Conservation (phyloP, 92 coral and sea anemone species). For the Phenganax marumi region DNA sequence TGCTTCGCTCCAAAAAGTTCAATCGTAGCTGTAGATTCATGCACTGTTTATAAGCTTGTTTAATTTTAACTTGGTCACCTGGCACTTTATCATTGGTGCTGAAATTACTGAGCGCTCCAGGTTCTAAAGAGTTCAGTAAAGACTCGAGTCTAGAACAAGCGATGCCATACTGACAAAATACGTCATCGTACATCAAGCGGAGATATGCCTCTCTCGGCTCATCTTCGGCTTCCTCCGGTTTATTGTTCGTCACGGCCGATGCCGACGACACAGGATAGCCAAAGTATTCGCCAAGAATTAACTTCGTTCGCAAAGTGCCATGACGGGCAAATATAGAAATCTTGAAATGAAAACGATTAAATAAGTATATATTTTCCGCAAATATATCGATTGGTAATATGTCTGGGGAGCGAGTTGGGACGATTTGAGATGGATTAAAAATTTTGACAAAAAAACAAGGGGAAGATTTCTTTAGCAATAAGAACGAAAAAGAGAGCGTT, state of each 20-base stretch:
- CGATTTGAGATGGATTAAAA: too few relatives aligned
- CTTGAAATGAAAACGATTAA: constrained; percentile 6
- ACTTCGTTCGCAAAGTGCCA: constrained; percentile 34
- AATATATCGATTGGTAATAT: too few relatives aligned
- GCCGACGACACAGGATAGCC: constrained; percentile 72
- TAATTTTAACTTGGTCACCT: constrained; percentile 64
- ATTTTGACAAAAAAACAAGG: too few relatives aligned
- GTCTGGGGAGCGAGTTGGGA: too few relatives aligned
- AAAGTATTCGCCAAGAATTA: constrained; percentile 80
- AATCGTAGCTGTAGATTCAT: constrained; percentile 80
- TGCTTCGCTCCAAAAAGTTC: constrained; percentile 75
- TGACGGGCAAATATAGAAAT: constrained; percentile 40
- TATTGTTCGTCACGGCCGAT: constrained; percentile 4
- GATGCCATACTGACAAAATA: constrained; percentile 89
- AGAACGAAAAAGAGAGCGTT: neutral
- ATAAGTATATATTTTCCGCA: neutral
- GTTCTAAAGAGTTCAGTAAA: constrained; percentile 60
- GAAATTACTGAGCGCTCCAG: constrained; percentile 31
- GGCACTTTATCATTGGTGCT: constrained; percentile 20
- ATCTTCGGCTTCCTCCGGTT: constrained; percentile 1
- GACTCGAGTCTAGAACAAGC: constrained; percentile 73
- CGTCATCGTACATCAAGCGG: constrained; percentile 68
- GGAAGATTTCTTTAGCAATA: too few relatives aligned
- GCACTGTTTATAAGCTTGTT: constrained; percentile 75
- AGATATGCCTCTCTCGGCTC: constrained; percentile 32